These are phyloP conservation scores for Carapus acus DNA, from an alignment of 2,797 vertebrate species.

Conservation along the genomic window DNA sequence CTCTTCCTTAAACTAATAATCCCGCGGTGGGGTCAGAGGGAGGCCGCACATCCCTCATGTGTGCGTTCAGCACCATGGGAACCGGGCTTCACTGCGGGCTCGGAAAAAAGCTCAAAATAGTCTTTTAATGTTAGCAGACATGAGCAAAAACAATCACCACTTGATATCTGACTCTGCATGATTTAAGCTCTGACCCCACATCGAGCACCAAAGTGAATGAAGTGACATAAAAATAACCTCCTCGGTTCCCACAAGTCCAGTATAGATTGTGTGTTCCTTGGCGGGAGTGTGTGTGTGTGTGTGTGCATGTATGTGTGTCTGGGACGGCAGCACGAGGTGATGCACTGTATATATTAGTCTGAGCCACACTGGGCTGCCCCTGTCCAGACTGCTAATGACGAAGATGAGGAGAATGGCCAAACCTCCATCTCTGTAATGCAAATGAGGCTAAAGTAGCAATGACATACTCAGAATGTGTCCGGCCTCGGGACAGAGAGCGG, in stretches of 20 bases:
- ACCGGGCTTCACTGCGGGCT: background rate
- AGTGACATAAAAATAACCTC: background rate
- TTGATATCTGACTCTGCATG: background rate
- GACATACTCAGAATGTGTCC: constrained; percentile 34
- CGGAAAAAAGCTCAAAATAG: background rate
- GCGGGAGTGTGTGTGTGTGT: too few species aligned
- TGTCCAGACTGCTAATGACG: constrained; percentile 67
- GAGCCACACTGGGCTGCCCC: constrained; percentile 23
- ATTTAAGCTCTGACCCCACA: background rate
- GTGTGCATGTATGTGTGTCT: too few species aligned
- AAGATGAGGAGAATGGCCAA: constrained; percentile 38
- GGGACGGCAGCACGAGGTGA: constrained; percentile 22
- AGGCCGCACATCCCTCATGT: background rate
- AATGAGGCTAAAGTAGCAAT: constrained; percentile 48
- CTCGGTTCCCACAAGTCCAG: constrained; percentile 5
- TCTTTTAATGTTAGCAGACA: background rate
- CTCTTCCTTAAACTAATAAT: constrained; percentile 12
- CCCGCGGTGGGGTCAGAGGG: background rate
- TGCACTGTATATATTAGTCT: constrained; percentile 28
- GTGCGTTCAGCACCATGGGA: background rate
- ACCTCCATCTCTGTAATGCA: constrained; percentile 62
- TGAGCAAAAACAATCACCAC: background rate
- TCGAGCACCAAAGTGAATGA: background rate
- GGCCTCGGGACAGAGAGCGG: constrained; percentile 14
- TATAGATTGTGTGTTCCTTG: background rate